Conservation (phyloP, 2,888 invertebrate genomes). For the Lampropteryx suffumata region DNA sequence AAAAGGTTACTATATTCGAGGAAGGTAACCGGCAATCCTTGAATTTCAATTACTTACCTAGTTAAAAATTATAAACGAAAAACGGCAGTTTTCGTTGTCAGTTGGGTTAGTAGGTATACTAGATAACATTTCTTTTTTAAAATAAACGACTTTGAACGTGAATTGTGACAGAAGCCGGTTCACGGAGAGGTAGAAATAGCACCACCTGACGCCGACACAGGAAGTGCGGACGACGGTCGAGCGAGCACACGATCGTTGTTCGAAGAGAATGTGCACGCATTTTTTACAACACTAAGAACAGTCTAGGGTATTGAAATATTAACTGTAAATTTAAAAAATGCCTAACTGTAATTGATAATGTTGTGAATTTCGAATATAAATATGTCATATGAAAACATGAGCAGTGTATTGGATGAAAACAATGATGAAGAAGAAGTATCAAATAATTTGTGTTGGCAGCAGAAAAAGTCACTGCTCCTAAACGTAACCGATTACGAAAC, state of each 20-base stretch:
- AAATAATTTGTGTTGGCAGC: background rate
- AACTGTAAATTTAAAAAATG: background rate
- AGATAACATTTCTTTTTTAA: slow-evolving; percentile 45
- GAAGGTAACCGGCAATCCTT: slow-evolving; percentile 40
- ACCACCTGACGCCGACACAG: slow-evolving; percentile 68
- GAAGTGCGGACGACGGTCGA: slow-evolving; percentile 66
- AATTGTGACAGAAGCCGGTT: slow-evolving; percentile 59
- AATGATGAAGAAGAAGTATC: background rate
- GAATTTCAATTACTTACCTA: slow-evolving; percentile 44
- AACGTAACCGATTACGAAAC: slow-evolving; percentile 25
- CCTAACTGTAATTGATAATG: too few species aligned
- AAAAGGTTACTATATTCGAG: slow-evolving; percentile 30
- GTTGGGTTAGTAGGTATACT: slow-evolving; percentile 20
- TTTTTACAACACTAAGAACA: slow-evolving; percentile 27
- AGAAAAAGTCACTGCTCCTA: slow-evolving; percentile 17
- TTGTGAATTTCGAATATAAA: too few species aligned
- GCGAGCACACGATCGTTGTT: slow-evolving; percentile 49
- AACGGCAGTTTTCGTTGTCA: too few species aligned
- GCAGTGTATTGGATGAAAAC: background rate
- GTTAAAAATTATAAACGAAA: slow-evolving; percentile 42
- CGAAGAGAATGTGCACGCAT: slow-evolving; percentile 39
- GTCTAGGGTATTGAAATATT: background rate
- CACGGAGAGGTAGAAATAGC: slow-evolving; percentile 73
- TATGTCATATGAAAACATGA: too few species aligned
- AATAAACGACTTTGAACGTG: slow-evolving; percentile 75